These are phyloP conservation scores for Apamea crenata DNA, from an alignment of 2,888 invertebrate genomes.

Conservation along the genomic window DNA sequence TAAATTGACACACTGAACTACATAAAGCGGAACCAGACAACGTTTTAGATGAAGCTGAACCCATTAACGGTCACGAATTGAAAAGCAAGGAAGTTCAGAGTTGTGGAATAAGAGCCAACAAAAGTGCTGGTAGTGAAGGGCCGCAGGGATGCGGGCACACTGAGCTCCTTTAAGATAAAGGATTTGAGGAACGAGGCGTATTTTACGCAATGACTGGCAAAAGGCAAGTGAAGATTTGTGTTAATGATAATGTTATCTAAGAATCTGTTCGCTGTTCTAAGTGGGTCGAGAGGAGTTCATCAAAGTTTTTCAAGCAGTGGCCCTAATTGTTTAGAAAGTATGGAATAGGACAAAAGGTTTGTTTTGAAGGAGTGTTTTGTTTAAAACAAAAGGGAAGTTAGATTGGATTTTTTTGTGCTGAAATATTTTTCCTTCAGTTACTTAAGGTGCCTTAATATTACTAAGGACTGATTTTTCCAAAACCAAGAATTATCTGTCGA, in stretches of 20 bases:
- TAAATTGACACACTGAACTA: conserved; percentile 42
- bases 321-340: conserved; percentile 34
- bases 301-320: conserved; percentile 47
- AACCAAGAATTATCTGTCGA: too few relatives aligned
- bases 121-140: conserved; percentile 58
- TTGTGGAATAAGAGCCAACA: conserved; percentile 62
- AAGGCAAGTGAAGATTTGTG: conserved; percentile 51
- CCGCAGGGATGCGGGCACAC: conserved; percentile 55
- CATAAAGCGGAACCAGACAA: conserved; percentile 34
- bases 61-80: conserved; percentile 68
- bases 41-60: conserved; percentile 60
- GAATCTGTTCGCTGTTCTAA: conserved; percentile 48
- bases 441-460: background rate
- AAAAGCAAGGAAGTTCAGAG: conserved; percentile 64
- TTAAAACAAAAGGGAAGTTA: conserved; percentile 14
- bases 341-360: conserved; percentile 27
- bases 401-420: conserved; percentile 26
- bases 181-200: conserved; percentile 50
- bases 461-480: too few relatives aligned
- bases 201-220: conserved; percentile 58
- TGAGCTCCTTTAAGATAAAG: conserved; percentile 62
- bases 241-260: conserved; percentile 51
- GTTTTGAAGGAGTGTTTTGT: conserved; percentile 37
- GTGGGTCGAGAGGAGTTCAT: conserved; percentile 43
- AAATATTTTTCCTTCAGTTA: background rate